Evolutionary conservation across 2,797 vertebrate species (phyloP).

Genomic region (Myioborus miniatus): DNA sequence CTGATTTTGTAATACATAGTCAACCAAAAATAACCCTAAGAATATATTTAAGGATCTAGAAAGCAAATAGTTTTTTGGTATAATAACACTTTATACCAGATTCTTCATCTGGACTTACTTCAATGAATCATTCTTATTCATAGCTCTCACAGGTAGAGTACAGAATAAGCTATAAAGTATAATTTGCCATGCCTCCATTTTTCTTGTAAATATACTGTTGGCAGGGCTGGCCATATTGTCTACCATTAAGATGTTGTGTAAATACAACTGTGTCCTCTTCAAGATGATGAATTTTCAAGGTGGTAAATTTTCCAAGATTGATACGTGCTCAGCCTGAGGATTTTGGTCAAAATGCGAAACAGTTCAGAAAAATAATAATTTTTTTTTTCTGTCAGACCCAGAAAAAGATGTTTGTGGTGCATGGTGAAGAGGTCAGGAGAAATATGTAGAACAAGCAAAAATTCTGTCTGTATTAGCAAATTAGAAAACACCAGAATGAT

Average conservation of each 20-base stretch:
- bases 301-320: not conserved
- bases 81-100: not conserved
- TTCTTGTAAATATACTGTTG: not conserved
- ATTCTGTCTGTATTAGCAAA: not conserved
- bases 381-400: not conserved
- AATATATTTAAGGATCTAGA: not conserved
- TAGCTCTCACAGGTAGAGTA: not conserved
- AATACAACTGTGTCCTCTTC: not conserved
- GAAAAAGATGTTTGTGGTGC: not conserved
- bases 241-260: not conserved
- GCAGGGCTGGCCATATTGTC: not conserved
- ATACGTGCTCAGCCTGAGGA: not conserved
- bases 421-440: not conserved
- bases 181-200: not conserved
- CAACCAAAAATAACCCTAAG: not conserved
- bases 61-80: not conserved
- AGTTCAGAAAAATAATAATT: not conserved
- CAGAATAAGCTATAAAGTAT: not conserved
- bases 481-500: not conserved
- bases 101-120: not conserved
- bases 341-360: not conserved
- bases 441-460: not conserved
- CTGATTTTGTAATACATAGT: not conserved
- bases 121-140: not conserved
- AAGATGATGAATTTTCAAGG: not conserved